Percentiles rank a stretch among this genome's conserved stretches.
These are phyloP conservation scores for Malaclemys terrapin DNA, from an alignment of 2,113 vertebrate genomes.

Conservation along the genomic window DNA sequence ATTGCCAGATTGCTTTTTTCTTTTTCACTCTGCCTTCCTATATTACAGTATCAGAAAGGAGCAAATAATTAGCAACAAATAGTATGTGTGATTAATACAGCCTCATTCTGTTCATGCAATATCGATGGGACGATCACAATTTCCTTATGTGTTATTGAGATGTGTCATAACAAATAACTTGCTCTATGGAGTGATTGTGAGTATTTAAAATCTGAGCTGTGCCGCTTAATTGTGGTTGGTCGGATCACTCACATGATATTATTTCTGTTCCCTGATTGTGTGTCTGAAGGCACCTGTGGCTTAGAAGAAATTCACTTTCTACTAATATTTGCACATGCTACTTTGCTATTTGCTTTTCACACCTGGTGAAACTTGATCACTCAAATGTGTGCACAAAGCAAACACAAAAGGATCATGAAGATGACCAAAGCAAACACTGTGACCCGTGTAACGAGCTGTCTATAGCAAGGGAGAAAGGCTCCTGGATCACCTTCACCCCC, in stretches of 20 bases:
- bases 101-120: neutral
- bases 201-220: neutral
- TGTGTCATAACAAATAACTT: neutral
- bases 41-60: neutral
- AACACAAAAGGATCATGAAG: neutral
- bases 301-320: neutral
- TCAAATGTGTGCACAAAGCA: neutral
- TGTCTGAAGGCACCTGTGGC: neutral
- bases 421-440: neutral
- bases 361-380: neutral
- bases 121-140: neutral
- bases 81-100: rapidly evolving
- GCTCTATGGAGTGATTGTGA: neutral
- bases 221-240: neutral
- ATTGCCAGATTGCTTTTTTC: rapidly evolving
- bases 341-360: neutral
- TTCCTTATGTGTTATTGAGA: neutral
- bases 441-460: neutral
- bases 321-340: neutral
- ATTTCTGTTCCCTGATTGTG: neutral
- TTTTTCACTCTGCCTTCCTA: neutral
- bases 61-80: neutral
- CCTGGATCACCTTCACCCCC: neutral
- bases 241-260: neutral
- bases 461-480: neutral